Conservation (phyloP, 2,113 vertebrate genomes). For the Erpornis zantholeuca region DNA sequence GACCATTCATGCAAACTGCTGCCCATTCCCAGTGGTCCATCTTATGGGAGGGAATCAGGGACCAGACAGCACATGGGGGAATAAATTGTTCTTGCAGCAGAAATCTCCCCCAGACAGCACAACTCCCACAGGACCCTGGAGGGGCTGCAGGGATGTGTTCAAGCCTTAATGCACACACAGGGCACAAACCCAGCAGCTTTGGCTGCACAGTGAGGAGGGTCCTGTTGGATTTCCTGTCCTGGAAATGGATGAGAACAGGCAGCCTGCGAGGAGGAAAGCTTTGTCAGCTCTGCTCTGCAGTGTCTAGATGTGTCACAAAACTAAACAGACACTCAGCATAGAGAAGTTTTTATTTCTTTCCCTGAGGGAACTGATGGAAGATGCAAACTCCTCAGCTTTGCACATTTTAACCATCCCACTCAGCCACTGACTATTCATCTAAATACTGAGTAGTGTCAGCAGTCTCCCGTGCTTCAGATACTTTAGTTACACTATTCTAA, state of each 20-base stretch:
- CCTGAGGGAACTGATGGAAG: not conserved
- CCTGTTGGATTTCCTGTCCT: not conserved
- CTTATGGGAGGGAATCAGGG: not conserved
- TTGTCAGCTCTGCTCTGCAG: not conserved
- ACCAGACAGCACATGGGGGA: not conserved
- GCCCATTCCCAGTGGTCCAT: not conserved
- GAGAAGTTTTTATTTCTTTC: not conserved
- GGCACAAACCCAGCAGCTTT: not conserved
- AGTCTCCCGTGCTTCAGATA: slow-evolving; percentile 24
- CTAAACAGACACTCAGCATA: not conserved
- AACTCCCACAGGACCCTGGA: rapidly evolving
- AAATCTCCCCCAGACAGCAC: not conserved
- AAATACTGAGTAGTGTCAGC: not conserved
- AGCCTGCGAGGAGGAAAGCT: not conserved
- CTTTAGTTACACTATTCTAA: not conserved
- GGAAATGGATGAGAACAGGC: not conserved
- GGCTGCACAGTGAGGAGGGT: not conserved
- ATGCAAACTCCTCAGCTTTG: not conserved
- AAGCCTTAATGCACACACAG: not conserved
- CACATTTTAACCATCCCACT: not conserved
- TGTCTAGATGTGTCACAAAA: not conserved
- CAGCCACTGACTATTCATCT: not conserved
- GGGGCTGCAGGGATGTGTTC: not conserved
- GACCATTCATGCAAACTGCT: not conserved
- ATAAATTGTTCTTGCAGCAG: not conserved